Evolutionary conservation across 2,113 vertebrate genomes (phyloP), one percentile per base, ranked within the genome.

Genomic region (Ptyas mucosa): DNA sequence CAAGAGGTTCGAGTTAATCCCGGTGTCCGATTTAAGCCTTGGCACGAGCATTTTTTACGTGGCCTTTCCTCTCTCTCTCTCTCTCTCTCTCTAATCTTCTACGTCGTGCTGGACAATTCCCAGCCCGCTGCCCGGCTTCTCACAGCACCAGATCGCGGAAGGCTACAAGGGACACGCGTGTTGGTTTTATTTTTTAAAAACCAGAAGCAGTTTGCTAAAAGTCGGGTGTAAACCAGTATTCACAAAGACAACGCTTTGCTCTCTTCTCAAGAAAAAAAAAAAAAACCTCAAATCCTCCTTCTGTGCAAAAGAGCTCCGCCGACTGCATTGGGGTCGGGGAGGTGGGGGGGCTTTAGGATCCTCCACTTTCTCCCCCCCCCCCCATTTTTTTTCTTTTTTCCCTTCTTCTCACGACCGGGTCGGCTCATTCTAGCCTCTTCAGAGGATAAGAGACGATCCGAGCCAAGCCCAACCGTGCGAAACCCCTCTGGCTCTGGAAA

Each of bases 181-280:
- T 57, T 53, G 8, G 7, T 57, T 2, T 57, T 2, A 46, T 55
- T 21, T 57, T 18, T 8, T 18, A 5, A 20, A 20, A 39, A 75
- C n/a, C n/a, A 20, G 69, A 34, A 75, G 64, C n/a, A 39, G 75
- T 39, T 39, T 21, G n/a, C 7, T 39, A 20, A 39, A n/a, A 39
- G 2, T 21, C 34, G 34, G 0, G 8, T 53, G 53, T 53, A 15
- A 0, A 39, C 7, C 3, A 7, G n/a, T 75, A 0, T 14, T 3
- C n/a, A 75, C 15, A 43, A 34, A 7, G n/a, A 15, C 29, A 75
- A 34, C 64, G 29, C 29, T 15, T 21, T 55, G 8, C 34, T 20
- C 15, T 20, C 69, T 81, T 4, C 87, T 1, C n/a, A n/a, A 8
- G 2, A 9, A 3, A 9, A 8, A 21, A 55, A 11, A 55, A 55